A percentile compares a stretch with the other conserved stretches of the same genome.
Conservation (phyloP, 2,113 vertebrate genomes). For the Gracilinanus agilis region DNA sequence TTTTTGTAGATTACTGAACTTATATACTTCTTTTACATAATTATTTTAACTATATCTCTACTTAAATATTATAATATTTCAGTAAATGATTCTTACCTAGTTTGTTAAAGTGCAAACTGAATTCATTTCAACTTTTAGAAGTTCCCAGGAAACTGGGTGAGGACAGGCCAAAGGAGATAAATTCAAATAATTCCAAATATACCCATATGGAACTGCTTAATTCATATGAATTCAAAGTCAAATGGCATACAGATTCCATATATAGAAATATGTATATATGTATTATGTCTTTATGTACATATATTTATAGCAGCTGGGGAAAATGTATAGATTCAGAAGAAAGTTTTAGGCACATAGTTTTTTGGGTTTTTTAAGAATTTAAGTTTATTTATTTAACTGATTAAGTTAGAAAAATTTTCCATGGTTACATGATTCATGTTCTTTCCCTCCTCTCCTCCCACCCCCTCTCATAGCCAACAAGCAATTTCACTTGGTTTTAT, state of each 20-base stretch:
- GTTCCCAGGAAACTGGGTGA: not conserved
- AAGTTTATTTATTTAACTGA: too few species aligned
- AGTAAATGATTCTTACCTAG: not conserved
- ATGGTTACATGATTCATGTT: too few species aligned
- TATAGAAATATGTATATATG: not conserved
- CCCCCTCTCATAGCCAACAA: too few species aligned
- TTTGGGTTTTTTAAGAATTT: not conserved
- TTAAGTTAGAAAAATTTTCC: too few species aligned
- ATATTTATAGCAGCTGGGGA: too few species aligned
- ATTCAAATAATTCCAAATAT: not conserved
- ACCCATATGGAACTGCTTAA: not conserved
- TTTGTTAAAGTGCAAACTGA: not conserved
- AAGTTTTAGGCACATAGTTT: not conserved
- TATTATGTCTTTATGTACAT: too few species aligned
- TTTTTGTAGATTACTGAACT: not conserved
- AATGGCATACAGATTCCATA: not conserved
- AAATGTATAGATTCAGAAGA: not conserved
- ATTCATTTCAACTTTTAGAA: not conserved
- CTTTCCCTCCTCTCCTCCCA: too few species aligned
- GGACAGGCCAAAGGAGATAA: not conserved
- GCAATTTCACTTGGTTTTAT: too few species aligned
- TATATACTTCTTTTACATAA: not conserved
- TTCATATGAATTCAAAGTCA: not conserved
- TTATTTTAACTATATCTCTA: not conserved
- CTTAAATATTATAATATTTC: not conserved